phyloP scores from a whole-genome alignment of 1,140 invertebrate species.

The Ostrea denselamellosa region DNA sequence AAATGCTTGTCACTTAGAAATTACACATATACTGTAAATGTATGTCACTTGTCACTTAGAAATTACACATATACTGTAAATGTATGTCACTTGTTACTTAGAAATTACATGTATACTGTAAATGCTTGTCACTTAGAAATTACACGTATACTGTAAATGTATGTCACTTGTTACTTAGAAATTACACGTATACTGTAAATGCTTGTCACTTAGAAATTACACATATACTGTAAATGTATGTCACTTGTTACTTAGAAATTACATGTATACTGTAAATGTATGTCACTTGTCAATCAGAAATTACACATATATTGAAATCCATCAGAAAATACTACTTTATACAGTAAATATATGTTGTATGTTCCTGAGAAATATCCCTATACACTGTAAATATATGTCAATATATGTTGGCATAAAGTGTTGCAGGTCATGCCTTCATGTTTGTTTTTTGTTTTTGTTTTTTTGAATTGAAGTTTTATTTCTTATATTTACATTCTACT shows the following conservation, averaged over 20 bases:
- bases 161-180: constrained; percentile 49
- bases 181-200: neutral
- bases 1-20: constrained; percentile 62
- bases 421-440: no score
- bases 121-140: no score
- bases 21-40: no score
- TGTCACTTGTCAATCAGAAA: neutral
- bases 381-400: neutral
- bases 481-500: no score
- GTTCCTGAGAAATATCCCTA: neutral
- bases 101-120: no score
- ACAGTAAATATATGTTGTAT: no score
- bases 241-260: neutral
- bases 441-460: no score
- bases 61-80: neutral
- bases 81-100: no score
- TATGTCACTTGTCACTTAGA: no score
- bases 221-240: neutral
- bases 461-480: no score
- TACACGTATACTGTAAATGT: constrained; percentile 74
- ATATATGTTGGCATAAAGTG: no score
- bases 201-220: neutral
- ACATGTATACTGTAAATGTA: neutral
- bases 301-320: constrained; percentile 44
- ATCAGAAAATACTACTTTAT: neutral